phyloP scores from a whole-genome alignment of 2,797 vertebrate species.

The Acrocephalus scirpaceus region DNA sequence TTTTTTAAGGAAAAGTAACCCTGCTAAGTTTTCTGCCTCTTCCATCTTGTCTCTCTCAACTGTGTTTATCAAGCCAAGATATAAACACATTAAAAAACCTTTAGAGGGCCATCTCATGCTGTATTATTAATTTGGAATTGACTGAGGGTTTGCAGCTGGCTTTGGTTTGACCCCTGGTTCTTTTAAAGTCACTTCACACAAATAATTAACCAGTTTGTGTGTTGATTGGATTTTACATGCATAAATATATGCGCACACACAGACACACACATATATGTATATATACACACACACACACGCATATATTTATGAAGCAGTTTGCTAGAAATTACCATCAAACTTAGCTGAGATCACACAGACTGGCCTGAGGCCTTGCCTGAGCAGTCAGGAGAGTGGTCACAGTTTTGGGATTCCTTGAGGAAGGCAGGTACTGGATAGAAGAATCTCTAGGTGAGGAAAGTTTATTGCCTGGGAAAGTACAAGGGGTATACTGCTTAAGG shows the following conservation, averaged over 20 bases:
- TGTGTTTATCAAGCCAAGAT: constrained; percentile 66
- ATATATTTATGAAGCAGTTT: not conserved
- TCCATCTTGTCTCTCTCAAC: constrained; percentile 56
- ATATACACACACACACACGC: rapidly evolving
- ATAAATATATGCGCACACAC: rapidly evolving
- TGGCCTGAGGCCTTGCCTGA: not conserved
- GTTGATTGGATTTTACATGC: not conserved
- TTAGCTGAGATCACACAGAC: not conserved
- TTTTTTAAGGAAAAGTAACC: constrained; percentile 35
- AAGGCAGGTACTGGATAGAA: not conserved
- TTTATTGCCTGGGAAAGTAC: not conserved
- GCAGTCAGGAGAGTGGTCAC: not conserved
- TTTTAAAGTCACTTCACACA: not conserved
- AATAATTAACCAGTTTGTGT: constrained; percentile 9
- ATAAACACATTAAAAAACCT: constrained; percentile 72
- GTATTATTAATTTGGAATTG: constrained; percentile 62
- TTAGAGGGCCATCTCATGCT: not conserved
- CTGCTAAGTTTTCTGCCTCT: constrained; percentile 49
- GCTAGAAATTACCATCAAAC: not conserved
- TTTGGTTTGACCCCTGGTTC: not conserved
- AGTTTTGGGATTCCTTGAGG: not conserved
- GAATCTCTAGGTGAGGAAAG: not conserved
- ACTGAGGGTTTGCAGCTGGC: constrained; percentile 54
- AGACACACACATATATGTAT: rapidly evolving
- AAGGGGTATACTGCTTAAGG: not conserved